Conservation (phyloP, 1,140 invertebrate species). For the Arctopsyche grandis region DNA sequence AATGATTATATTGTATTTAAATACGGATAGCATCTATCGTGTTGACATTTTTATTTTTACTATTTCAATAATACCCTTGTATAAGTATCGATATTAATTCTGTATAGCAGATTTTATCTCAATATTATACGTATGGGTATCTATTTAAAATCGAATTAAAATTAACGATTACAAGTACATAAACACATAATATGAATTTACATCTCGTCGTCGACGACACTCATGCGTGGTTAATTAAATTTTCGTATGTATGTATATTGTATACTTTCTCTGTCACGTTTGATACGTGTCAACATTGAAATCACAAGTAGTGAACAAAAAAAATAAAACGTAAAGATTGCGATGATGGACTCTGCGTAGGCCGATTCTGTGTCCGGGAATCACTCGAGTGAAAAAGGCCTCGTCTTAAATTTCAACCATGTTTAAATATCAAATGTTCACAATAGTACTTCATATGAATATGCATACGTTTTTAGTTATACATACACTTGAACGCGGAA, state of each 20-base stretch:
- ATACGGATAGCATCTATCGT: neutral
- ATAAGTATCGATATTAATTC: neutral
- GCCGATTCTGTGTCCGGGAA: conserved; percentile 28
- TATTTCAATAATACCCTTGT: neutral
- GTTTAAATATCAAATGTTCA: conserved; percentile 52
- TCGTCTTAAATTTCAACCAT: conserved; percentile 49
- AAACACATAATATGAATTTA: too few species aligned
- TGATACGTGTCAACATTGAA: conserved; percentile 22
- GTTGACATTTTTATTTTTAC: neutral
- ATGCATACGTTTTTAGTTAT: neutral
- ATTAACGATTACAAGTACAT: too few species aligned
- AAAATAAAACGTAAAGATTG: conserved; percentile 9
- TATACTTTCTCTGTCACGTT: conserved; percentile 16
- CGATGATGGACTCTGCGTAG: conserved; percentile 19
- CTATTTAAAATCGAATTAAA: too few species aligned
- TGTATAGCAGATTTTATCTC: too few species aligned
- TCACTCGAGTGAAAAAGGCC: conserved; percentile 49
- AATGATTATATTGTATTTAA: conserved; percentile 13
- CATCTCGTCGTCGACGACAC: neutral
- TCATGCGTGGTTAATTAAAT: neutral
- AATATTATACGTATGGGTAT: too few species aligned
- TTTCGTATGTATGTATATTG: neutral
- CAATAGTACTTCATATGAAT: conserved; percentile 17
- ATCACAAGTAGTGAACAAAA: neutral
- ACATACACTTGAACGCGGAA: neutral